These are phyloP conservation scores for Oceanodroma leucorhoa DNA, from an alignment of 2,797 vertebrate genomes.

Conservation along the genomic window DNA sequence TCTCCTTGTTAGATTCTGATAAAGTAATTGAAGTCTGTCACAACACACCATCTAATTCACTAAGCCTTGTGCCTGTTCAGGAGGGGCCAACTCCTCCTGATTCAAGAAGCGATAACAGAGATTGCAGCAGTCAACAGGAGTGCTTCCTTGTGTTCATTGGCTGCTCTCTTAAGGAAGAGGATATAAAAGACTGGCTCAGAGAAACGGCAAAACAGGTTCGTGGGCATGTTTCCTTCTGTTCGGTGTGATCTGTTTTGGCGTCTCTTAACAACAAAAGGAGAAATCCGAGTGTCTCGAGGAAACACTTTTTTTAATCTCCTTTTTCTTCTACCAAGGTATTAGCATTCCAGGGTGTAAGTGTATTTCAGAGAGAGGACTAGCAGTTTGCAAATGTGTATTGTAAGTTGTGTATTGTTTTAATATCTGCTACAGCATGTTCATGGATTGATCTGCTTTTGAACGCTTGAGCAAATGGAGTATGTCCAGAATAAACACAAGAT, in stretches of 20 bases:
- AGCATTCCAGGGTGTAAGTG: background rate
- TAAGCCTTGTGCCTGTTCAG: conserved; percentile 79
- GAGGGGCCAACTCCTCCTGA: conserved; percentile 70
- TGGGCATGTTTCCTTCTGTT: background rate
- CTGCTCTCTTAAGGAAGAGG: conserved; percentile 86
- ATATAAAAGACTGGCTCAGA: conserved; percentile 91
- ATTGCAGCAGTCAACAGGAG: conserved; percentile 66
- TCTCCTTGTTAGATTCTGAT: conserved; percentile 81
- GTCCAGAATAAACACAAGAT: conserved; percentile 19
- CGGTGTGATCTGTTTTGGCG: background rate
- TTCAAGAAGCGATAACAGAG: conserved; percentile 38
- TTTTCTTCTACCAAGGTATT: background rate
- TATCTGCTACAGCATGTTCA: background rate
- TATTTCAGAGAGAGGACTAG: background rate
- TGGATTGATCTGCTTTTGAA: conserved; percentile 4
- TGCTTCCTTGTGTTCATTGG: conserved; percentile 89
- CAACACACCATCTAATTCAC: conserved; percentile 82
- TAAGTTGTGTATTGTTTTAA: background rate
- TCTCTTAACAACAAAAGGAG: background rate
- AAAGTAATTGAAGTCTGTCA: conserved; percentile 86
- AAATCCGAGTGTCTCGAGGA: accelerated
- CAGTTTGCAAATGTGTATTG: background rate
- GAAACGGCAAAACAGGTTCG: conserved; percentile 90
- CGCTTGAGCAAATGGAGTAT: background rate
- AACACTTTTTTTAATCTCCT: background rate